These are phyloP conservation scores for Acleris sparsana DNA, from an alignment of 2,888 invertebrate genomes.

Conservation along the genomic window DNA sequence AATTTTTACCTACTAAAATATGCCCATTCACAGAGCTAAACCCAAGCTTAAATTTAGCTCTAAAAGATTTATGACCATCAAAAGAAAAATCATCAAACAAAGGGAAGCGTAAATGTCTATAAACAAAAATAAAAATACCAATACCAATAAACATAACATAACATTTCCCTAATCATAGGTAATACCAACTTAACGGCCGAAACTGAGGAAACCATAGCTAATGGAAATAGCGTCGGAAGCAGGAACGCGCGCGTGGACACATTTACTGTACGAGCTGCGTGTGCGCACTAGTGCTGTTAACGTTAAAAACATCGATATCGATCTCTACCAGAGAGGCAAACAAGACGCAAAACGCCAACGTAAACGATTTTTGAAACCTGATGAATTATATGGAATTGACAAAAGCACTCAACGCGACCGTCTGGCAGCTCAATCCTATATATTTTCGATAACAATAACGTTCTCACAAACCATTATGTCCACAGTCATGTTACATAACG, in stretches of 20 bases:
- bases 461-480: too few relatives aligned
- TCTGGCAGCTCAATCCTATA: too few relatives aligned
- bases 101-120: constrained; percentile 38
- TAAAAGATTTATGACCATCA: constrained; percentile 1
- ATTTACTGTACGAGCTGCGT: constrained; percentile 59
- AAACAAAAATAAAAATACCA: constrained; percentile 48
- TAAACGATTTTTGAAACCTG: too few relatives aligned
- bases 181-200: constrained; percentile 46
- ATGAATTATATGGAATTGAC: too few relatives aligned
- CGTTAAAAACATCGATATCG: constrained; percentile 10
- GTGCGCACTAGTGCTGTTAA: constrained; percentile 38
- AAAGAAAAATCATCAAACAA: constrained; percentile 39
- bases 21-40: neutral
- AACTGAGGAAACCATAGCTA: constrained; percentile 64
- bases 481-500: too few relatives aligned
- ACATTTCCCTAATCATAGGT: constrained; percentile 58
- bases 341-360: too few relatives aligned
- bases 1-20: neutral
- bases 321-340: too few relatives aligned
- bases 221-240: constrained; percentile 73
- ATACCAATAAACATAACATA: constrained; percentile 48
- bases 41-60: neutral
- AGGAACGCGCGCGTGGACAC: constrained; percentile 67
- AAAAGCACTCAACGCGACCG: too few relatives aligned
- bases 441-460: too few relatives aligned